These are phyloP conservation scores for Hemibates koningsi DNA, from an alignment of 2,113 vertebrate species.

Conservation along the genomic window DNA sequence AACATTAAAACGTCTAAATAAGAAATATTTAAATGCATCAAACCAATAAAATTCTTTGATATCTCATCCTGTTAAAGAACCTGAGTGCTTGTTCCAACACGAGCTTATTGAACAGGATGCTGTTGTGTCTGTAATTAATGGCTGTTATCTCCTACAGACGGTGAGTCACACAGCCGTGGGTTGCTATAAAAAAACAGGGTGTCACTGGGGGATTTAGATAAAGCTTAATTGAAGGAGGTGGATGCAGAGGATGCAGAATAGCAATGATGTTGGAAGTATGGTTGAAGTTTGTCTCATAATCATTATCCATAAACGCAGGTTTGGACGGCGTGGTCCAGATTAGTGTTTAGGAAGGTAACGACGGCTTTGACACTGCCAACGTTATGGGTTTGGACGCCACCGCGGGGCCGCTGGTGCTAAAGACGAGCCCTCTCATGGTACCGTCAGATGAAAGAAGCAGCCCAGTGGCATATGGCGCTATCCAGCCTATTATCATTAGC, in stretches of 20 bases:
- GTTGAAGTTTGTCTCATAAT: neutral
- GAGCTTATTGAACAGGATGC: neutral
- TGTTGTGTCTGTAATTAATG: neutral
- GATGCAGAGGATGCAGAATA: neutral
- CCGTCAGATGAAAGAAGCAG: neutral
- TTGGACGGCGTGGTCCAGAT: accelerated
- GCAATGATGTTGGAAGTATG: neutral
- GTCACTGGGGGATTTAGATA: neutral
- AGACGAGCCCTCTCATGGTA: neutral
- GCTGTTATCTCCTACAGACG: neutral
- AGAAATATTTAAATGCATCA: neutral
- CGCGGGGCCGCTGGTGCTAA: neutral
- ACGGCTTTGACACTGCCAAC: neutral
- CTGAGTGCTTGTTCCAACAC: neutral
- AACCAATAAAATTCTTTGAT: neutral
- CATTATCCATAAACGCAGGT: neutral
- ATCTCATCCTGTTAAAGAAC: neutral
- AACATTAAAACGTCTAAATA: neutral
- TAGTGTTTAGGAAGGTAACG: neutral
- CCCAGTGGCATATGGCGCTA: neutral
- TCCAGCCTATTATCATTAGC: neutral
- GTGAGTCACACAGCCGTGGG: neutral
- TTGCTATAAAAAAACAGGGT: neutral
- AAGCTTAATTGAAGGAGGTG: constrained; percentile 5
- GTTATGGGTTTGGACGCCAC: neutral